Conservation (phyloP, 2,888 invertebrate genomes). For the Cheilosia variabilis region DNA sequence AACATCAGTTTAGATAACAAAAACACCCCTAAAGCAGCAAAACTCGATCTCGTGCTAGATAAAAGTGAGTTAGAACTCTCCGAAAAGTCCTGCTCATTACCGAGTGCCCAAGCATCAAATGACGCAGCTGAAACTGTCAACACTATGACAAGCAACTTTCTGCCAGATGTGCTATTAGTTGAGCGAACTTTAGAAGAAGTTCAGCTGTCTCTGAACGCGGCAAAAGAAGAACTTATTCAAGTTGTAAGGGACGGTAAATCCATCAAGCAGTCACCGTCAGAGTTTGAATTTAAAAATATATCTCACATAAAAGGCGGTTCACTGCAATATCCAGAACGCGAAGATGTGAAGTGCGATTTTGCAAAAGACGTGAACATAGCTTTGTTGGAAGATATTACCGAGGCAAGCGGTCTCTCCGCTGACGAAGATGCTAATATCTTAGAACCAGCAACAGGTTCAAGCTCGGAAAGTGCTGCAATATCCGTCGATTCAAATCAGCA, state of each 20-base stretch:
- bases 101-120: background rate
- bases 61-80: constrained; percentile 83
- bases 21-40: constrained; percentile 42
- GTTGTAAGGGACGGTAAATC: constrained; percentile 86
- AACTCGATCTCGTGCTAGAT: constrained; percentile 80
- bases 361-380: constrained; percentile 77
- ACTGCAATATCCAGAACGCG: constrained; percentile 80
- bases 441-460: background rate
- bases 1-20: background rate
- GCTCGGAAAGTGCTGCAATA: constrained; percentile 81
- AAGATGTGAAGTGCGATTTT: constrained; percentile 77
- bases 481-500: constrained; percentile 76
- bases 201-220: constrained; percentile 88
- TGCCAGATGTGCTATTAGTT: constrained; percentile 85
- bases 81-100: constrained; percentile 77
- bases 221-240: constrained; percentile 88
- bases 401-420: constrained; percentile 74
- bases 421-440: constrained; percentile 4
- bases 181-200: constrained; percentile 90
- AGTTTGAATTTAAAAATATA: constrained; percentile 88
- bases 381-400: constrained; percentile 73
- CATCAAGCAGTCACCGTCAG: constrained; percentile 89
- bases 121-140: constrained; percentile 3
- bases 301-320: constrained; percentile 81
- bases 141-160: constrained; percentile 77